A percentile compares a stretch with the other conserved stretches of the same genome.
phyloP scores from a whole-genome alignment of 1,140 invertebrate species.

The Zaprionus gabonicus region DNA sequence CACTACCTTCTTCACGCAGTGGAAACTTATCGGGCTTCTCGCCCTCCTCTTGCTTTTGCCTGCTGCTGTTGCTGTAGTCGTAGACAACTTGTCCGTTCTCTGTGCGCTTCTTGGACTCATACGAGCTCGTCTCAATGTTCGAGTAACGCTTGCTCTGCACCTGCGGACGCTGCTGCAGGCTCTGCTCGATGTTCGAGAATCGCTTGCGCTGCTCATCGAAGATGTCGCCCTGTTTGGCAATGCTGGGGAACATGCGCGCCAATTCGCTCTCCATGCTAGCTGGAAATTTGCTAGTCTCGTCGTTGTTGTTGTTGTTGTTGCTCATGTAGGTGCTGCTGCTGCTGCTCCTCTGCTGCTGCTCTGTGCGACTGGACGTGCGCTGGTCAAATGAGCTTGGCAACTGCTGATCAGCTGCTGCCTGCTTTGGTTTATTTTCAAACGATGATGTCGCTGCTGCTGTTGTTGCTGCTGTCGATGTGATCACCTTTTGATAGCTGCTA shows the following conservation, averaged over 20 bases:
- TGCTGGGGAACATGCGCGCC: conserved; percentile 70
- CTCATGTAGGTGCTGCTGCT: conserved; percentile 40
- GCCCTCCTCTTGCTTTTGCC: conserved; percentile 58
- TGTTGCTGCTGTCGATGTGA: conserved; percentile 38
- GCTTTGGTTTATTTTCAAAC: conserved; percentile 80
- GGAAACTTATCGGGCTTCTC: conserved; percentile 34
- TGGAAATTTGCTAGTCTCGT: conserved; percentile 52
- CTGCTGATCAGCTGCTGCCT: conserved; percentile 42
- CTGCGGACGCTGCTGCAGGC: conserved; percentile 5
- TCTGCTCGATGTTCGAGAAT: conserved; percentile 76
- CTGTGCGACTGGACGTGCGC: conserved; percentile 38
- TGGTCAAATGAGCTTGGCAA: conserved; percentile 38
- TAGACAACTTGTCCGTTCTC: conserved; percentile 81
- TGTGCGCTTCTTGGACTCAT: conserved; percentile 70
- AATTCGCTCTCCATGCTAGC: conserved; percentile 73
- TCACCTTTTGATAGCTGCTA: conserved; percentile 48
- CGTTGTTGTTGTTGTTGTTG: conserved; percentile 17
- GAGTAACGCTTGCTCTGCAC: conserved; percentile 70
- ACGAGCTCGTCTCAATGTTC: conserved; percentile 80
- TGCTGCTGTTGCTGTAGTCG: conserved; percentile 62
- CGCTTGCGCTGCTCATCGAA: conserved; percentile 76
- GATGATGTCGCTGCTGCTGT: conserved; percentile 60
- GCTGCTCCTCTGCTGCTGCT: conserved; percentile 46
- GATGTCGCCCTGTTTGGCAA: conserved; percentile 58
- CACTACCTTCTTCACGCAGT: neutral